Evolutionary conservation across 1,140 invertebrate species (phyloP).

Genomic region (Zaprionus taronus): DNA sequence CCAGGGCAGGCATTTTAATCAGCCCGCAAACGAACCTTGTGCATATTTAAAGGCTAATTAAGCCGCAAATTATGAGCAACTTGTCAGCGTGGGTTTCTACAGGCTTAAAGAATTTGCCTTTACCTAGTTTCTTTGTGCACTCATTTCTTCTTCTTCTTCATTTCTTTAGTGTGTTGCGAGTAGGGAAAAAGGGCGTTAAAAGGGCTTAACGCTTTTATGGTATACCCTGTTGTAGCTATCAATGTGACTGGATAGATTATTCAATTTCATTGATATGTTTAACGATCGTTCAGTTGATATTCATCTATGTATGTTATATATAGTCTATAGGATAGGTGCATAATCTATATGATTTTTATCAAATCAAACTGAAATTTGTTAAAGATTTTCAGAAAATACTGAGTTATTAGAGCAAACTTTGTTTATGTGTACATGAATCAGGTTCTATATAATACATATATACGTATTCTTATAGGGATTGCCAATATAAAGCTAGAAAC

Average conservation of each 20-base stretch:
- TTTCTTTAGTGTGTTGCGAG: not conserved
- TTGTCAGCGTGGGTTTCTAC: slow-evolving; percentile 50
- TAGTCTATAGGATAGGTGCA: no score
- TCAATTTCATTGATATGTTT: no score
- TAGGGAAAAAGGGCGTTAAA: not conserved
- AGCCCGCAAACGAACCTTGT: slow-evolving; percentile 42
- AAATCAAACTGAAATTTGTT: no score
- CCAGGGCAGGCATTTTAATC: slow-evolving; percentile 40
- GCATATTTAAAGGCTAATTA: slow-evolving; percentile 75
- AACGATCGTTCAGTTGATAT: no score
- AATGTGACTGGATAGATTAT: not conserved
- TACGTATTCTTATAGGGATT: no score
- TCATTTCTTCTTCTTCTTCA: slow-evolving; percentile 3
- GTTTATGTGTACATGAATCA: no score
- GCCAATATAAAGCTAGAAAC: no score
- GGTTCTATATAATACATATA: no score
- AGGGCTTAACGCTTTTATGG: slow-evolving; percentile 1
- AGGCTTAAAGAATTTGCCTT: slow-evolving; percentile 39
- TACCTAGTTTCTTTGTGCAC: slow-evolving; percentile 23
- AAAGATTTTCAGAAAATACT: no score
- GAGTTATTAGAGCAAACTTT: no score
- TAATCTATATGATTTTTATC: no score
- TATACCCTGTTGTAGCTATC: not conserved
- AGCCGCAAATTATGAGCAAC: slow-evolving; percentile 69
- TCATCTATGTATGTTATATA: no score